Evolutionary conservation across 2,888 invertebrate genomes (phyloP).

Genomic region (Prosopocoilus inquinatus): DNA sequence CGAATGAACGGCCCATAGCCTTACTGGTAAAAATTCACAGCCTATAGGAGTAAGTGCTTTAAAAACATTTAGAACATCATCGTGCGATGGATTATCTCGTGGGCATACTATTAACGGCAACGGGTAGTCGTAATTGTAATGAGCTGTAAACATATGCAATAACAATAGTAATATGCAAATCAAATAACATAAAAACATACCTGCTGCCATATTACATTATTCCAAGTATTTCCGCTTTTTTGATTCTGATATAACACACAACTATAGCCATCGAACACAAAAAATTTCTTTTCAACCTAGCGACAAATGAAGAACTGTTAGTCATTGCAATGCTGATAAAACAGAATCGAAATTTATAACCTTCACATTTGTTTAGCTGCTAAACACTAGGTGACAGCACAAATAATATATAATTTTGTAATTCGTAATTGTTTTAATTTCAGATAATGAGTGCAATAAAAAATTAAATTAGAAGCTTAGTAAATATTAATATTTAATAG

Average conservation of each 20-base stretch:
- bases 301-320: too few relatives aligned
- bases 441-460: too few relatives aligned
- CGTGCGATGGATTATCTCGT: slow-evolving; percentile 3
- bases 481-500: too few relatives aligned
- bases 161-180: slow-evolving; percentile 4
- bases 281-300: too few relatives aligned
- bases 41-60: slow-evolving; percentile 3
- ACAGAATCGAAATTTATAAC: too few relatives aligned
- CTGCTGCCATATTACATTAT: slow-evolving; percentile 4
- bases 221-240: slow-evolving; percentile 4
- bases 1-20: slow-evolving; percentile 3
- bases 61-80: slow-evolving; percentile 3
- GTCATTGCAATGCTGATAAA: too few relatives aligned
- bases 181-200: slow-evolving; percentile 4
- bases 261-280: too few relatives aligned
- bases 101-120: slow-evolving; percentile 2
- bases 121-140: background rate
- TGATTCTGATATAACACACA: slow-evolving; percentile 2
- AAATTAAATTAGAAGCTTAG: too few relatives aligned
- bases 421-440: too few relatives aligned
- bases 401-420: too few relatives aligned
- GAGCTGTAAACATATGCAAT: slow-evolving; percentile 3
- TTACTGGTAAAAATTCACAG: slow-evolving; percentile 3
- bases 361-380: too few relatives aligned
- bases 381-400: too few relatives aligned